These are phyloP conservation scores for Thamnophis elegans DNA, from an alignment of 2,797 vertebrate genomes.

Conservation along the genomic window DNA sequence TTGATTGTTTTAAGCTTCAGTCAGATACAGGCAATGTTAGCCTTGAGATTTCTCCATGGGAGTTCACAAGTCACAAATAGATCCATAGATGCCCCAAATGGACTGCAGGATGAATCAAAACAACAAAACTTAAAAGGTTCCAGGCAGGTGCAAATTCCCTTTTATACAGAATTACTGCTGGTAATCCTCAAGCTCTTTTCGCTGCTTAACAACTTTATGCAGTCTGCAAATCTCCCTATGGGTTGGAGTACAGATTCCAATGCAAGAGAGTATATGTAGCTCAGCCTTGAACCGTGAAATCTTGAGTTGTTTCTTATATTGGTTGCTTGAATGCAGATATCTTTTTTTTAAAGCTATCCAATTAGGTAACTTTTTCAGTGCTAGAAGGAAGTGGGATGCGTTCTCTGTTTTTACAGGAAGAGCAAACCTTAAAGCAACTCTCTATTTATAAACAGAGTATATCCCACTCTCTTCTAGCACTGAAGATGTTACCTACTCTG, in stretches of 20 bases:
- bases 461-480: not conserved
- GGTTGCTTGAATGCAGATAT: too few species aligned
- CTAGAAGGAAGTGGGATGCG: not conserved
- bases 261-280: not conserved
- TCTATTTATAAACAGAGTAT: not conserved
- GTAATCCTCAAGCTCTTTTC: not conserved
- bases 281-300: not conserved
- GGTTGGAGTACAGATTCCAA: not conserved
- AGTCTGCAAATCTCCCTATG: not conserved
- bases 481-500: not conserved
- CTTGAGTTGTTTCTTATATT: not conserved
- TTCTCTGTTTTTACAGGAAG: not conserved
- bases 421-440: not conserved
- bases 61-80: not conserved
- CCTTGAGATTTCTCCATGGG: not conserved
- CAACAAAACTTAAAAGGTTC: not conserved
- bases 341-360: too few species aligned
- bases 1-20: not conserved
- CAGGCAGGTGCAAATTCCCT: not conserved
- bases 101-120: not conserved
- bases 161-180: not conserved
- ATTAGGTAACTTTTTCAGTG: not conserved
- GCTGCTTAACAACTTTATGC: not conserved
- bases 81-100: not conserved
- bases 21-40: not conserved